Conservation (phyloP, 2,113 vertebrate genomes). For the Lepisosteus oculatus region DNA sequence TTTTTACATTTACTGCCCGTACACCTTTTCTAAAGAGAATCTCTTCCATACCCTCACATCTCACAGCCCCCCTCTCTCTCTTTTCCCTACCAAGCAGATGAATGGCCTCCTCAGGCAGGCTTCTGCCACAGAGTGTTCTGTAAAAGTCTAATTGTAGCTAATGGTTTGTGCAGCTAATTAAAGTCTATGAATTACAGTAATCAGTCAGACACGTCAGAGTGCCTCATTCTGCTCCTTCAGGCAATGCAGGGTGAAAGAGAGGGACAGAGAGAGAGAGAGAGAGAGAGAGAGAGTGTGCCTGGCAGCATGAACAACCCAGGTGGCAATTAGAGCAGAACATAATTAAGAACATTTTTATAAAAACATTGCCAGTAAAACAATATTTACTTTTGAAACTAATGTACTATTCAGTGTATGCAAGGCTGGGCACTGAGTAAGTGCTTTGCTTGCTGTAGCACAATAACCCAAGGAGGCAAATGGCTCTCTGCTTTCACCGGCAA, state of each 20-base stretch:
- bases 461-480: conserved; percentile 5
- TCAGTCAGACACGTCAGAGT: conserved; percentile 88
- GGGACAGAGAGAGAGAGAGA: conserved; percentile 33
- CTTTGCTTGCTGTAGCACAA: neutral
- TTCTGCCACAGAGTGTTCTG: conserved; percentile 85
- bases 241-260: conserved; percentile 46
- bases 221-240: conserved; percentile 54
- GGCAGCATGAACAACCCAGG: conserved; percentile 2
- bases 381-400: conserved; percentile 31
- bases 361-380: conserved; percentile 29
- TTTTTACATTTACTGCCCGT: conserved; percentile 8
- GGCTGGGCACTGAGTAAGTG: conserved; percentile 5
- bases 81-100: conserved; percentile 41
- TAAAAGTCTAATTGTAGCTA: conserved; percentile 99
- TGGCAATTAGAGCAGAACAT: conserved; percentile 24
- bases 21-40: conserved; percentile 5
- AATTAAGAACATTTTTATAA: conserved; percentile 31
- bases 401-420: neutral
- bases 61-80: neutral
- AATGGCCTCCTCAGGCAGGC: conserved; percentile 55
- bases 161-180: conserved; percentile 99
- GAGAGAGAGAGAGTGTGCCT: conserved; percentile 21
- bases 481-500: neutral
- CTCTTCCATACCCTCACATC: neutral
- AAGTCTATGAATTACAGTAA: conserved; percentile 99